Base-by-base conservation (phyloP, 2,113 vertebrate genomes). In the Notothenia rossii region DNA sequence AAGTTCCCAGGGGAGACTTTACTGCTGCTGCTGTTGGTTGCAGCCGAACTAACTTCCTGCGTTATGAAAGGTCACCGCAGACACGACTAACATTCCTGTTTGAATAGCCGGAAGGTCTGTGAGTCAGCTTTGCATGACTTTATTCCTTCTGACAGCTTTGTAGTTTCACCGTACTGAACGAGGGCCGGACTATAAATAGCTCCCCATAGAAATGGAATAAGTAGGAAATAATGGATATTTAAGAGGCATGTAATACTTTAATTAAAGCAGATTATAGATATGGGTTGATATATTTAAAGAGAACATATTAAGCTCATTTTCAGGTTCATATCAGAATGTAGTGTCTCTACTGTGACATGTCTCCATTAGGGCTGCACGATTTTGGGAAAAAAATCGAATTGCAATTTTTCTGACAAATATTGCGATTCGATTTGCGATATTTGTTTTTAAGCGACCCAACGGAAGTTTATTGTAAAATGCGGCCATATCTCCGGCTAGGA, bases 21-120 rank as follows among this genome's bases (percentile, higher is more conserved):
- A 29, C 60, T 29, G 60, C 11, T 61, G 60, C 1, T 54, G 51
- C 25, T 64, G 64, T 10, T 65, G 61, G 51, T 73, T 1, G 20
- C 5, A 46, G 66, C 45, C 14, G 11, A 1, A 63, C 77, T 88
- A 54, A 86, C 88, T 89, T 92, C 90, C 89, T 88, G 82, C 36
- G 64, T 69, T 55, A 62, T 49, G 40, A 50, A 92, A 91, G 90
- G 91, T 90, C 89, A 88, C 53, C 0, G 66, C 74, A 81, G 81
- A 86, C 88, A 56, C 51, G n/a, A 54, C 81, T 48, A 56, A 83
- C 89, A 89, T 91, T 90, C 90, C 90, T 84, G 81, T 81, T 61
- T 92, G 88, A 92, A 91, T 92, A 78, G 85, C 86, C 89, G 91
- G 91, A 92, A 90, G 85, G 72, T 64, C 68, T 46, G 72, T 72